Evolutionary conservation across 2,888 invertebrate genomes (phyloP), one percentile per base, ranked within the genome.

Genomic region (Drosophila parthenogenetica): DNA sequence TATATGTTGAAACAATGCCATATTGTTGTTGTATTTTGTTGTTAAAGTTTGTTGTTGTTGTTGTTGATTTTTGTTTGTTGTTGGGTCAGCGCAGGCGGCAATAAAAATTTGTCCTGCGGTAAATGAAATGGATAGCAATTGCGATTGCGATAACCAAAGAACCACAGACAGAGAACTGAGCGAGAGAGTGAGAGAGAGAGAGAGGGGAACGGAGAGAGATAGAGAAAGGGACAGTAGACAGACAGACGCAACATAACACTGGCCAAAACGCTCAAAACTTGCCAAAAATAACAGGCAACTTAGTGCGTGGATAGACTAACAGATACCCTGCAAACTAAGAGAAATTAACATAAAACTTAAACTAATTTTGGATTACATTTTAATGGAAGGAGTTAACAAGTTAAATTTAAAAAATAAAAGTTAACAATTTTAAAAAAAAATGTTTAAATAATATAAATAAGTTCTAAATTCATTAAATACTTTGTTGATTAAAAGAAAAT

Each of bases 91-190:
- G 77, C 71, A 79, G 79, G 74, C 74, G 63, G 75, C 75, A 78
- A 79, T 78, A 78, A 79, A 87, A 84, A 84, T 84, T 86, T 88
- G 84, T 84, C 88, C 88, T 86, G 78, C 88, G 84, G 73, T 82
- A 86, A 84, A 88, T 84, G 86, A 86, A 86, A 86, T 83, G 83
- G 79, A 83, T 81, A 86, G 77, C 71, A 79, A 83, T 82, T 81
- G 83, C 81, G 81, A 86, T 82, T 72, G 77, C 83, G 86, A 86
- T 82, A 82, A 76, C 83, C 83, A 66, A 66, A 19, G 55, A 14
- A 45, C 42, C 69, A 29, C 75, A 54, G 59, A 72, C 68, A 55
- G 55, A 53, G 10, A 45, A 17, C 46, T 22, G 22, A 51, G 11
- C 40, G 10, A n/a, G 22, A 39, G 53, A 11, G 2, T 19, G 55